Percentiles rank a stretch among this genome's conserved stretches.
Evolutionary conservation across 1,140 invertebrate species (phyloP).

Genomic region (Pseudachorutes palmiensis): DNA sequence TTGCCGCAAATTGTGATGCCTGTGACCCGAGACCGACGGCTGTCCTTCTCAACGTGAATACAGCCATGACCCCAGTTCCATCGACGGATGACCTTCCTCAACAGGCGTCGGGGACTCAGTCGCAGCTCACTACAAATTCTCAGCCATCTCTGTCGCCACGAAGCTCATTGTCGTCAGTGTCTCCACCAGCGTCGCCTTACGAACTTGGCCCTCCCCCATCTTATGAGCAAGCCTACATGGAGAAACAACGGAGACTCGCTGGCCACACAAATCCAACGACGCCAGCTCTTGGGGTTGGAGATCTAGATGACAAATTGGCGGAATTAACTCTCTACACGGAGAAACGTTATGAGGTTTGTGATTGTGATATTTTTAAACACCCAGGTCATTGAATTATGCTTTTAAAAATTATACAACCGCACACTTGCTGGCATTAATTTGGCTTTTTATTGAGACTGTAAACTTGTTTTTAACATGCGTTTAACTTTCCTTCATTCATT

Average conservation of each 20-base stretch:
- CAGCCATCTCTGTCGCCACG: constrained; percentile 66
- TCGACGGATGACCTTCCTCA: background rate
- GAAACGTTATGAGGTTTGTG: background rate
- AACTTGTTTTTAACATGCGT: too few relatives aligned
- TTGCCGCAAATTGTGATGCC: constrained; percentile 17
- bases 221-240: constrained; percentile 55
- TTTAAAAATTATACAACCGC: too few relatives aligned
- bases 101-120: constrained; percentile 4
- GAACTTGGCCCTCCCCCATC: constrained; percentile 52
- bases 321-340: background rate
- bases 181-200: constrained; percentile 68
- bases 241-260: constrained; percentile 43
- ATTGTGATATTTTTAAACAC: too few relatives aligned
- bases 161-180: constrained; percentile 76
- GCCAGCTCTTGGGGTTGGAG: constrained; percentile 11
- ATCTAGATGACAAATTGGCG: constrained; percentile 34
- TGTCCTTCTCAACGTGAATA: background rate
- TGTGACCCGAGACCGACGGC: background rate
- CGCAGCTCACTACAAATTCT: constrained; percentile 40
- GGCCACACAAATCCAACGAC: too few relatives aligned
- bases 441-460: too few relatives aligned
- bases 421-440: too few relatives aligned
- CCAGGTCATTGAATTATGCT: too few relatives aligned
- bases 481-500: too few relatives aligned
- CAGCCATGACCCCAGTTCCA: background rate